Evolutionary conservation across 2,797 vertebrate genomes (phyloP).

Genomic region (Lindbergichthys nudifrons): DNA sequence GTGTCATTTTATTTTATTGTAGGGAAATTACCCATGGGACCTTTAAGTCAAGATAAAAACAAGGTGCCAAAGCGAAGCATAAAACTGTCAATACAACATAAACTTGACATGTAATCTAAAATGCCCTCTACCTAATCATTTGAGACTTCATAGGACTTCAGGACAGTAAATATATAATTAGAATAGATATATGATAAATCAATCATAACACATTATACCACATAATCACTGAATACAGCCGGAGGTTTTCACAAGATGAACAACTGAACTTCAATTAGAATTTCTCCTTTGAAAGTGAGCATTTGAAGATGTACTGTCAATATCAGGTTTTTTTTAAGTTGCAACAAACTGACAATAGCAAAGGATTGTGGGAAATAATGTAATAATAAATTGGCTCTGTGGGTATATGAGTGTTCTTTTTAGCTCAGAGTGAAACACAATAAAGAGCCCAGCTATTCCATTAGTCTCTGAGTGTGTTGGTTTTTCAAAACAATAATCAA

Average conservation of each 20-base stretch:
- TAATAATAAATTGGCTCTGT: neutral
- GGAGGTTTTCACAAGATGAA: neutral
- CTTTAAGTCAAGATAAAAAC: conserved; percentile 38
- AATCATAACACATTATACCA: neutral
- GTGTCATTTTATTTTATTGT: neutral
- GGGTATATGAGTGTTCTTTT: neutral
- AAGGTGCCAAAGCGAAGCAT: neutral
- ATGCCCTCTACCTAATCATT: neutral
- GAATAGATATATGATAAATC: neutral
- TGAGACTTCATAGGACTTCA: conserved; percentile 36
- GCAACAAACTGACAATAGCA: neutral
- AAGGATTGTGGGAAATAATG: neutral
- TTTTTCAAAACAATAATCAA: neutral
- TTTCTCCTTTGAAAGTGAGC: conserved; percentile 29
- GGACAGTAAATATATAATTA: conserved; percentile 31
- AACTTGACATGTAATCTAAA: conserved; percentile 3
- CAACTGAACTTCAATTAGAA: neutral
- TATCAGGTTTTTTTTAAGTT: no score
- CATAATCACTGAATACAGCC: conserved; percentile 2
- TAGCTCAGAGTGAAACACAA: neutral
- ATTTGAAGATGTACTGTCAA: neutral
- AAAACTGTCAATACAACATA: neutral
- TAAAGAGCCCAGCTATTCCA: neutral
- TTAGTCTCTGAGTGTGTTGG: neutral
- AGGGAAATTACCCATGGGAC: neutral